Percentiles rank a stretch among this genome's conserved stretches.
phyloP scores from a whole-genome alignment of 2,888 invertebrate species.

The Tipula confusa region DNA sequence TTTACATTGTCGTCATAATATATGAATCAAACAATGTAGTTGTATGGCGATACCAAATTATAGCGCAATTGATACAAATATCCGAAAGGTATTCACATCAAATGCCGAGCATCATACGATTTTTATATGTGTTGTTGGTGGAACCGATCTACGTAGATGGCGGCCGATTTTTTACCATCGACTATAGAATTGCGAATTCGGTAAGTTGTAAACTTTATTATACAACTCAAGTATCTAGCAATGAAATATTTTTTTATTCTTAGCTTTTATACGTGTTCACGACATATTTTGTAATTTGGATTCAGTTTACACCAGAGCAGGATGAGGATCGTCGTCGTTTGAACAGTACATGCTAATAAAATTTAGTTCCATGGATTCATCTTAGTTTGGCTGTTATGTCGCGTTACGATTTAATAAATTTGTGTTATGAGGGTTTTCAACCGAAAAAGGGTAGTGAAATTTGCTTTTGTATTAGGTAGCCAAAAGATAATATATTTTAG shows the following conservation, averaged over 20 bases:
- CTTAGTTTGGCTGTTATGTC: no score
- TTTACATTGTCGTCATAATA: not conserved
- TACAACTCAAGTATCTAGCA: not conserved
- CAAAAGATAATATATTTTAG: no score
- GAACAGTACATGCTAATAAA: not conserved
- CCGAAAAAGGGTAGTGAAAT: no score
- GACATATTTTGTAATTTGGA: not conserved
- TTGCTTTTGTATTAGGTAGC: no score
- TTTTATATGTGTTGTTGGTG: not conserved
- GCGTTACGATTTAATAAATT: no score
- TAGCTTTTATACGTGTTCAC: not conserved
- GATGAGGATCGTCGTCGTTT: not conserved
- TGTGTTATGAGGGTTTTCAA: no score
- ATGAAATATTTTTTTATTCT: not conserved
- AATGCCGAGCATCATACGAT: not conserved
- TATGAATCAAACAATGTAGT: not conserved
- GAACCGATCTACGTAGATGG: not conserved
- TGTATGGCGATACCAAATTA: not conserved
- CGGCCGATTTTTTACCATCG: not conserved
- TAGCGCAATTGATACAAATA: not conserved
- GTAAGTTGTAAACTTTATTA: not conserved
- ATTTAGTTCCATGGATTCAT: no score
- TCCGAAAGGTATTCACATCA: not conserved
- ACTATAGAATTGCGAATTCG: not conserved
- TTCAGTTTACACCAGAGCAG: not conserved